A percentile compares a stretch with the other conserved stretches of the same genome.
Conservation (phyloP, 2,797 vertebrate species). For the Myiotriccus ornatus region DNA sequence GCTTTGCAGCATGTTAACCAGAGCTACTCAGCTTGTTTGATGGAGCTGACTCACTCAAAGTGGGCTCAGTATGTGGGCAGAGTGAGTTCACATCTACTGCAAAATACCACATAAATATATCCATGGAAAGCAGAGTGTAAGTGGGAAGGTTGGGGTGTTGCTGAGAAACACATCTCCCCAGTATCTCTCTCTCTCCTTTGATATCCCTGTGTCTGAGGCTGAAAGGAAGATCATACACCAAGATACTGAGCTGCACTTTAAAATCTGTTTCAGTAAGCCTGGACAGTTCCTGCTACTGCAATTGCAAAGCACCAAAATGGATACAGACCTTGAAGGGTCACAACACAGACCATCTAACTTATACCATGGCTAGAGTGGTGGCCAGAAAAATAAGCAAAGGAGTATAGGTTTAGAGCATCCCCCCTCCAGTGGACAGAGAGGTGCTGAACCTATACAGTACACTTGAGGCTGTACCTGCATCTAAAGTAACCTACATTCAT, state of each 20-base stretch:
- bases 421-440: not conserved
- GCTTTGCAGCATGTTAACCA: not conserved
- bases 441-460: not conserved
- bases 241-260: not conserved
- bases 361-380: not conserved
- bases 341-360: not conserved
- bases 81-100: conserved; percentile 39
- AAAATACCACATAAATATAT: conserved; percentile 54
- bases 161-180: conserved; percentile 46
- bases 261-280: not conserved
- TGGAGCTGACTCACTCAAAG: conserved; percentile 60
- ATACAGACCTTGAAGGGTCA: not conserved
- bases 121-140: conserved; percentile 40
- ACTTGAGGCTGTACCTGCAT: not conserved
- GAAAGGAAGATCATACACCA: not conserved
- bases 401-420: not conserved
- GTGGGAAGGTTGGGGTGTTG: conserved; percentile 55
- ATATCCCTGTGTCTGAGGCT: not conserved
- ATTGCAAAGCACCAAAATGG: not conserved
- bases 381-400: not conserved
- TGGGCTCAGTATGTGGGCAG: conserved; percentile 61
- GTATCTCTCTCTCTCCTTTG: not conserved
- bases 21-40: conserved; percentile 32
- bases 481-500: not conserved
- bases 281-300: not conserved